Conservation (phyloP, 2,113 vertebrate species). For the Penelope pileata region DNA sequence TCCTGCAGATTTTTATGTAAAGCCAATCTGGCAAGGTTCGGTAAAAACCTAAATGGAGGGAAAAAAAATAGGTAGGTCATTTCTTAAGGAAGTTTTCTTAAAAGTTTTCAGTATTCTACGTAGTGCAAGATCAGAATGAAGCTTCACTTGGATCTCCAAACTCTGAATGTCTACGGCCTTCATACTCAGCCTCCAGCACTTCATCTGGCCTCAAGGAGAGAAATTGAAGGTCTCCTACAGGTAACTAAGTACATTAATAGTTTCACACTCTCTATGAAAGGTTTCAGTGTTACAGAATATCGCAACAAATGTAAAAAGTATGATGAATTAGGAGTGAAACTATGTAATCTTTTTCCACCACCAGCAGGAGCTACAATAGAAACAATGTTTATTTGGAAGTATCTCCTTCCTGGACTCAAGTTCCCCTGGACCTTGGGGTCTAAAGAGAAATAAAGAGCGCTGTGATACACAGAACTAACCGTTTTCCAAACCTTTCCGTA, state of each 20-base stretch:
- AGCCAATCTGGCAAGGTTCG: slow-evolving; percentile 87
- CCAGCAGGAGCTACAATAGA: not conserved
- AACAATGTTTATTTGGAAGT: not conserved
- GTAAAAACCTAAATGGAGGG: slow-evolving; percentile 86
- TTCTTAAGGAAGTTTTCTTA: not conserved
- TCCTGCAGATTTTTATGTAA: slow-evolving; percentile 88
- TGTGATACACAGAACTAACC: not conserved
- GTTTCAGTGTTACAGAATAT: not conserved
- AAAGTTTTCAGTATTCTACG: not conserved
- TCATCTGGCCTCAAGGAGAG: not conserved
- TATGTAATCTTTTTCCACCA: not conserved
- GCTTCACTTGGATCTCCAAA: not conserved
- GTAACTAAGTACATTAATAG: not conserved
- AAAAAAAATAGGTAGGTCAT: not conserved
- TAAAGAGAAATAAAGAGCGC: not conserved
- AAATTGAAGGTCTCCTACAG: not conserved
- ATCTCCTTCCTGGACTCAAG: not conserved
- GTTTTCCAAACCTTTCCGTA: not conserved
- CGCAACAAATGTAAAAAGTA: not conserved
- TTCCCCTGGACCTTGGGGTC: not conserved
- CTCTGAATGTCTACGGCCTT: not conserved
- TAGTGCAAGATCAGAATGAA: not conserved
- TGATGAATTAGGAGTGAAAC: not conserved
- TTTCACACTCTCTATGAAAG: not conserved
- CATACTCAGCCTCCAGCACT: not conserved